Base-by-base conservation (phyloP, 2,113 vertebrate genomes). In the Alligator mississippiensis region DNA sequence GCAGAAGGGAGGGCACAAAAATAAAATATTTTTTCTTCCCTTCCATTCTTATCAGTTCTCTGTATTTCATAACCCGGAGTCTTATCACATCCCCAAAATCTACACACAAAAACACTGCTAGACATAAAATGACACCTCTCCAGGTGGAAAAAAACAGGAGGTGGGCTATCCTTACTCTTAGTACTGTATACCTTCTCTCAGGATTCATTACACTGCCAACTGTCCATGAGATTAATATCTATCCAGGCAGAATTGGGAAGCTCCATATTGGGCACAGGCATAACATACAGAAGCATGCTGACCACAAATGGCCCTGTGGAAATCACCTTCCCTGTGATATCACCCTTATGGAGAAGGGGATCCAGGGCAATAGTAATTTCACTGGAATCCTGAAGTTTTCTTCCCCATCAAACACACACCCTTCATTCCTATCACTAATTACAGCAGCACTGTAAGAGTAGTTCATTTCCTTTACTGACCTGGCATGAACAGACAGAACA, bases 401-500 rank as follows among this genome's bases (percentile, higher is more conserved):
- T 85, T 86, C 64, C 55, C 13, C 12, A 6, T 47, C 24, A 74
- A 30, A 30, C 34, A 38, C 24, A 6, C 47, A 18, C 24, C 34
- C 25, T 86, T 86, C 57, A 77, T 19, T 57, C 27, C 77, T 34
- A 75, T 9, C 55, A 82, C 7, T 57, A 22, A 72, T 24, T 74
- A 74, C 34, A 47, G 47, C 47, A 80, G 3, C 34, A 16, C 47
- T 80, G 27, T 62, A 85, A 80, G 64, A 84, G 19, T 38, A 93
- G 58, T 27, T 61, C 19, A 12, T 77, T 85, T 47, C 76, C 74
- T 82, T 61, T 64, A 98, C 98, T 93, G 66, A 99, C 98, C 99
- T 99, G 99, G 95, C 99, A 99, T 0, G 99, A 99, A 96, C 99
- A 99, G 90, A 99, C 99, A 0, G 99, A 99, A 97, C 99, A 99